Base-by-base conservation (phyloP, 2,888 invertebrate species). In the Blastobasis adustella region DNA sequence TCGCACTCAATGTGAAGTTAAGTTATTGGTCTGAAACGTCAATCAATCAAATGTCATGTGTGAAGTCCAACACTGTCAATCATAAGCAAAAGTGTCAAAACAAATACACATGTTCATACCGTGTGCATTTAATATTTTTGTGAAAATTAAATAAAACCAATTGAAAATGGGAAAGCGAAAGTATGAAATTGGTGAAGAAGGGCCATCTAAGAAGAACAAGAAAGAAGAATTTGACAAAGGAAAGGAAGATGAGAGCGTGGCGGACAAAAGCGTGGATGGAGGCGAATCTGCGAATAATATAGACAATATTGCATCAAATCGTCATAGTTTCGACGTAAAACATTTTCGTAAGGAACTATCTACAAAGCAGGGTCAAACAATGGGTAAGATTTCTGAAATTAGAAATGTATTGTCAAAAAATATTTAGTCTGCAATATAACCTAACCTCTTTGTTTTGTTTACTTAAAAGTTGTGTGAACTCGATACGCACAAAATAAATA, bases 291-390 rank as follows among this genome's bases (percentile, higher is more conserved):
- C 23, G 3, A 23, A 23, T 23, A 52, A 58, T 45, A 47, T 38
- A 39, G 36, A 49, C 6, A 44, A 10, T 10, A 10, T 10, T 6
- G 5, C 46, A 4, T 7, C 40, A 10, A 46, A 47, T 39, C 51
- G 37, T 2, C 51, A 48, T 42, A 45, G 42, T 60, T 92, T 92
- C 65, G 90, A 91, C 69, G 81, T 91, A 53, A 88, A 91, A 73
- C 85, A 90, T 56, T 92, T 92, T 55, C 85, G 92, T 0, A 89
- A 87, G 61, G 90, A 90, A 57, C 65, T 93, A 50, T 69, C 81
- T 0, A 79, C 82, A 5, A 86, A 82, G 50, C 82, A 81, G 46
- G 89, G 90, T 9, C 91, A 90, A 63, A 85, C 90, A 54, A 85
- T 88, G 72, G 90, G 92, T 92, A 73, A 72, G 74, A 65, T 48